A percentile compares a stretch with the other conserved stretches of the same genome.
Conservation (phyloP, 2,888 invertebrate genomes). For the Scaptomyza tumidula region DNA sequence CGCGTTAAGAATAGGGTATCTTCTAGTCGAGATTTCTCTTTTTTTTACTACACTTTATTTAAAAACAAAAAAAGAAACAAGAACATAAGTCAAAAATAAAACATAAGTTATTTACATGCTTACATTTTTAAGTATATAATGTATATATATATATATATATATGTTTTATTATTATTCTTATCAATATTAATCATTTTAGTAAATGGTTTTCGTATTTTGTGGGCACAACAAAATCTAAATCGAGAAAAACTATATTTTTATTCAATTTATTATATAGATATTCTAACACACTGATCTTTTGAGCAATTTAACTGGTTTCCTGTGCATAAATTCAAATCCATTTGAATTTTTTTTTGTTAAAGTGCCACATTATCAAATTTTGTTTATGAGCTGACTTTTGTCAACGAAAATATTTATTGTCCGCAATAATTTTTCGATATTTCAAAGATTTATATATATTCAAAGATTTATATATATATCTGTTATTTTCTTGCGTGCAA, state of each 20-base stretch:
- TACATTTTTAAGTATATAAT: too few species aligned
- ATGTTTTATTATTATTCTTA: constrained; percentile 4
- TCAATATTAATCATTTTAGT: constrained; percentile 1
- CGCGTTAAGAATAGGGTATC: too few species aligned
- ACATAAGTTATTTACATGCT: constrained; percentile 65
- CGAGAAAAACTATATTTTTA: neutral
- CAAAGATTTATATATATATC: constrained; percentile 2
- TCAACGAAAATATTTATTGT: constrained; percentile 74
- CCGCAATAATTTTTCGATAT: constrained; percentile 67
- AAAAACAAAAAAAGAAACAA: constrained; percentile 25
- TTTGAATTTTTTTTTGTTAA: neutral
- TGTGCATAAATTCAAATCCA: too few species aligned
- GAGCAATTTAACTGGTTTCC: too few species aligned
- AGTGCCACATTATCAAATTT: constrained; percentile 11
- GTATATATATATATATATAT: constrained; percentile 24
- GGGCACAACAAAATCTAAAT: constrained; percentile 40
- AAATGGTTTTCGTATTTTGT: constrained; percentile 29
- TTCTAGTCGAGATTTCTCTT: too few species aligned
- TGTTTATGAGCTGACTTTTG: constrained; percentile 13
- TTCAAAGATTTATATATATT: constrained; percentile 22
- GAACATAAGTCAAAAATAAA: constrained; percentile 25
- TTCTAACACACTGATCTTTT: constrained; percentile 34
- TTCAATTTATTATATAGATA: neutral
- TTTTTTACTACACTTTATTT: constrained; percentile 53
- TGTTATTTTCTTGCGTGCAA: neutral